phyloP scores from a whole-genome alignment of 2,113 vertebrate species.

The Poicephalus gulielmi region DNA sequence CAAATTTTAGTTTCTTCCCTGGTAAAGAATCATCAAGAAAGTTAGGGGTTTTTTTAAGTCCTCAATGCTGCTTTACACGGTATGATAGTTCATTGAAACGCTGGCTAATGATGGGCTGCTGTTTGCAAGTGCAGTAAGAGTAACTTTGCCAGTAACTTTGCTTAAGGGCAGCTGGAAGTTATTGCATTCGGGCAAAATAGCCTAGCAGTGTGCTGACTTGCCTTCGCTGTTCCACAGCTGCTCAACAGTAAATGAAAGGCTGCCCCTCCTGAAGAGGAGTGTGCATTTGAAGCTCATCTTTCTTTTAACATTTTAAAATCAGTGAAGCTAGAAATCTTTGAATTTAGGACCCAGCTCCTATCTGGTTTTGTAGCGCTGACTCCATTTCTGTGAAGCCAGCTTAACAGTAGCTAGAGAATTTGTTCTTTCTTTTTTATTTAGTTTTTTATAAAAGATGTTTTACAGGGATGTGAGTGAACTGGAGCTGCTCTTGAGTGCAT shows the following conservation, averaged over 20 bases:
- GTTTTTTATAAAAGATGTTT: not conserved
- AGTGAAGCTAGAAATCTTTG: not conserved
- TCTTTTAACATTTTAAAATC: not conserved
- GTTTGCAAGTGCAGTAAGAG: not conserved
- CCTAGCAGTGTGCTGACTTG: not conserved
- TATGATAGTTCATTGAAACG: not conserved
- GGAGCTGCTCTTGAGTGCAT: not conserved
- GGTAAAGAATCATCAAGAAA: not conserved
- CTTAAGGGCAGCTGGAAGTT: not conserved
- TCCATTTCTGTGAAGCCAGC: not conserved
- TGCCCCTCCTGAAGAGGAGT: not conserved
- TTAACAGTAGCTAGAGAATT: not conserved
- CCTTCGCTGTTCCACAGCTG: not conserved
- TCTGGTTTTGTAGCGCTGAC: not conserved
- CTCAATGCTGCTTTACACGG: not conserved
- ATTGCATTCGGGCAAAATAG: not conserved
- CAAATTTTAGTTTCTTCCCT: conserved; percentile 50
- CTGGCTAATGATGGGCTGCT: not conserved
- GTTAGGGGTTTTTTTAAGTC: not conserved
- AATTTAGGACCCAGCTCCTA: not conserved
- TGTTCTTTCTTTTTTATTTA: not conserved
- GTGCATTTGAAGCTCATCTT: not conserved
- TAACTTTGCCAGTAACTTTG: not conserved
- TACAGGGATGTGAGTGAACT: not conserved
- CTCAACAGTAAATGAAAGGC: not conserved